Evolutionary conservation across 2,797 vertebrate genomes (phyloP).

Genomic region (Rhinichthys osculus): DNA sequence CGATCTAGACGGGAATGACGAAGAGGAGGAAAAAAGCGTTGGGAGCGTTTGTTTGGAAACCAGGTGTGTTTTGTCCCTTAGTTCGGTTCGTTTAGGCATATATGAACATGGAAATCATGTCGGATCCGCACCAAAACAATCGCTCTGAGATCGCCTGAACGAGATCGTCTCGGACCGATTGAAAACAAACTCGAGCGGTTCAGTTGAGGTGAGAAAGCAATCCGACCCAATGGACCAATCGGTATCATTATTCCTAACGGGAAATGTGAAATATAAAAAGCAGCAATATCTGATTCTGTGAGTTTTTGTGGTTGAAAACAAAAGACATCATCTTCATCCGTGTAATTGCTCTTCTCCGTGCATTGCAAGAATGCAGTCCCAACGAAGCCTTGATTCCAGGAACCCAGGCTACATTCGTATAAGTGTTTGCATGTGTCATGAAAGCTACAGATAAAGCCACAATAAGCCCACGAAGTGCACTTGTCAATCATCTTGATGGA

Average conservation of each 20-base stretch:
- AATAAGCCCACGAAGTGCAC: background rate
- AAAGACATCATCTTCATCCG: background rate
- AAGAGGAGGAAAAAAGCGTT: constrained; percentile 3
- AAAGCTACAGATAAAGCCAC: background rate
- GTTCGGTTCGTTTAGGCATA: background rate
- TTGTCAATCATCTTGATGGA: background rate
- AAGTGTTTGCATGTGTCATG: no score
- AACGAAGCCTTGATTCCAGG: no score
- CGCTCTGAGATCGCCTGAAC: background rate
- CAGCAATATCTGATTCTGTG: background rate
- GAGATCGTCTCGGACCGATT: background rate
- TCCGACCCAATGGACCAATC: background rate
- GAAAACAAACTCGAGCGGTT: background rate
- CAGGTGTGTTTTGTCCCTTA: background rate
- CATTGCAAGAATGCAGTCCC: background rate
- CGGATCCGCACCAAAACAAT: no score
- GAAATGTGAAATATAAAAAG: background rate
- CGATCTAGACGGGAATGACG: constrained; percentile 50
- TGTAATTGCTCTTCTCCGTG: background rate
- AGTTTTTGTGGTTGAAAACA: background rate
- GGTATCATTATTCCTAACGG: background rate
- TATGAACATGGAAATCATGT: background rate
- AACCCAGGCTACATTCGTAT: no score
- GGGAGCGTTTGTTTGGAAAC: no score
- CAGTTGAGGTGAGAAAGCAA: background rate